Percentiles rank a stretch among this genome's conserved stretches.
These are phyloP conservation scores for Thymallus thymallus DNA, from an alignment of 2,113 vertebrate genomes.

Conservation along the genomic window DNA sequence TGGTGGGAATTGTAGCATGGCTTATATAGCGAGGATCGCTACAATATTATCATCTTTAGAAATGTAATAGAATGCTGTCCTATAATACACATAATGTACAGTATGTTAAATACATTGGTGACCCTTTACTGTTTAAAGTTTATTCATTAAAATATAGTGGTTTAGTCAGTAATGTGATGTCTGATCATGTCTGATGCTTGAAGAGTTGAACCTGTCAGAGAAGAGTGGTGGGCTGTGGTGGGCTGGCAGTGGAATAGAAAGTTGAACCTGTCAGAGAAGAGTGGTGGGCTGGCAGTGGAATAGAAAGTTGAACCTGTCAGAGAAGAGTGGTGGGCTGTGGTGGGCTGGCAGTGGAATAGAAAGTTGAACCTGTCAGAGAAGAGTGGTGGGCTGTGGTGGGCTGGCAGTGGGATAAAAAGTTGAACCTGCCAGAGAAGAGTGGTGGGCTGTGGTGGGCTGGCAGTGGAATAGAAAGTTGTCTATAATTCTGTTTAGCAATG, in stretches of 20 bases:
- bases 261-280: background rate
- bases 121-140: background rate
- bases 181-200: background rate
- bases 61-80: no score
- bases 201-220: background rate
- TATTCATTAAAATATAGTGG: background rate
- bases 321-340: background rate
- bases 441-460: no score
- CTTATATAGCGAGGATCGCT: no score
- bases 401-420: background rate
- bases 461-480: background rate
- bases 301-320: background rate
- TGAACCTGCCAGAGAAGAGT: background rate
- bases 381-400: background rate
- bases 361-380: background rate
- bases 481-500: constrained; percentile 1
- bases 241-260: background rate
- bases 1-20: no score
- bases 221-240: background rate
- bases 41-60: no score
- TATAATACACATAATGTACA: no score
- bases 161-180: background rate
- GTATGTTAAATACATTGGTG: no score
- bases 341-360: background rate
- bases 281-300: background rate